Evolutionary conservation across 2,888 invertebrate species (phyloP).

Genomic region (Adela reaumurella): DNA sequence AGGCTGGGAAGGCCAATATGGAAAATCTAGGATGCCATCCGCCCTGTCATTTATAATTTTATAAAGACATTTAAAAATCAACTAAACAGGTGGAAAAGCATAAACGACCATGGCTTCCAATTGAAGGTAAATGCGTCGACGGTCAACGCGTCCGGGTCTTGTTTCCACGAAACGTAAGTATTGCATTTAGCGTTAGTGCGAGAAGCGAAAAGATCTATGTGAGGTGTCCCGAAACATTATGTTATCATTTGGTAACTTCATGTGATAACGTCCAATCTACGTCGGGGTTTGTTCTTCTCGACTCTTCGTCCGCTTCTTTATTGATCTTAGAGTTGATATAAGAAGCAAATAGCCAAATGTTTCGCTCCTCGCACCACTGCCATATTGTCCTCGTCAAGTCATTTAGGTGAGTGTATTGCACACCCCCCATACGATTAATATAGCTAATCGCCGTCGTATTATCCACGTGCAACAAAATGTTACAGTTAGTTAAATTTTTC

Average conservation of each 20-base stretch:
- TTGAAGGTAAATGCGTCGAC: constrained; percentile 4
- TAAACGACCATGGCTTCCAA: constrained; percentile 4
- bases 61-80: constrained; percentile 1
- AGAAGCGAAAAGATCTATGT: constrained; percentile 5
- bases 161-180: constrained; percentile 1
- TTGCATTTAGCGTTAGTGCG: background rate
- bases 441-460: constrained; percentile 4
- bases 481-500: background rate
- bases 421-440: constrained; percentile 6
- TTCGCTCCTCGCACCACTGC: constrained; percentile 1
- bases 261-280: constrained; percentile 10
- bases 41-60: constrained; percentile 1
- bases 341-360: constrained; percentile 6
- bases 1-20: constrained; percentile 1
- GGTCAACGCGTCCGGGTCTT: constrained; percentile 2
- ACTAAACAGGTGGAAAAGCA: constrained; percentile 6
- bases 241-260: constrained; percentile 1
- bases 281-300: constrained; percentile 6
- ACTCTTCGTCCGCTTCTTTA: constrained; percentile 8
- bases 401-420: constrained; percentile 9
- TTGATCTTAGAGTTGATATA: constrained; percentile 7
- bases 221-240: constrained; percentile 4
- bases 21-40: background rate
- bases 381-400: constrained; percentile 7
- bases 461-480: constrained; percentile 4